Base-by-base conservation (phyloP, 2,888 invertebrate species). In the Pteria penguin region DNA sequence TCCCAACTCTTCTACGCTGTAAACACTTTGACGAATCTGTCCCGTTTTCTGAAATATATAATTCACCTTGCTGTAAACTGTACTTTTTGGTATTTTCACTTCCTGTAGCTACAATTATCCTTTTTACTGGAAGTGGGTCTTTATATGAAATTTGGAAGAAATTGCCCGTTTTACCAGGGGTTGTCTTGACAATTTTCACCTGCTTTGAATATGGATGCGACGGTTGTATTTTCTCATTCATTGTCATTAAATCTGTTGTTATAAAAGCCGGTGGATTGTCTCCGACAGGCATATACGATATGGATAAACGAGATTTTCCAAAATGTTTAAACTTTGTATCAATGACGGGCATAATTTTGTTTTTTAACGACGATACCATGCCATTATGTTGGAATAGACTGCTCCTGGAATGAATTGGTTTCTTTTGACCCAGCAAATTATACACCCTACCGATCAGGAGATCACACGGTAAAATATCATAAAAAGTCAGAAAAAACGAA, bases 181-280 rank as follows among this genome's bases (percentile, higher is more conserved):
- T 78, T 1, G 77, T 80, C 83, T 82, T 82, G 74, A 83, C 85
- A 55, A 70, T 75, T 14, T 65, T 14, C 45, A 18, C 62, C 0
- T 45, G 31, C 11, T 78, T 65, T 26, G 75, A 72, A 72, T 92
- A 93, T 4, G 91, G 90, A 14, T 87, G 82, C 32, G 87, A 85
- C 0, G 90, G 87, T 26, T 82, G 78, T 76, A 88, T 87, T 18
- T 84, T 82, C 24, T 86, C 83, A 77, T 89, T 88, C 31, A 88
- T 78, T 32, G 83, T 74, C 79, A 92, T 87, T 31, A 88, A 88
- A 5, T 92, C 91, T 24, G 87, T 78, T 4, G 92, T 77, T 32
- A 83, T 84, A 0, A 91, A 92, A 2, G 87, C 81, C 0, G 92
- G 92, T 76, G 92, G 91, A 29, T 72, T 72, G 22, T 81, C 83